phyloP scores from a whole-genome alignment of 2,113 vertebrate genomes.

The Amphiprion percula region DNA sequence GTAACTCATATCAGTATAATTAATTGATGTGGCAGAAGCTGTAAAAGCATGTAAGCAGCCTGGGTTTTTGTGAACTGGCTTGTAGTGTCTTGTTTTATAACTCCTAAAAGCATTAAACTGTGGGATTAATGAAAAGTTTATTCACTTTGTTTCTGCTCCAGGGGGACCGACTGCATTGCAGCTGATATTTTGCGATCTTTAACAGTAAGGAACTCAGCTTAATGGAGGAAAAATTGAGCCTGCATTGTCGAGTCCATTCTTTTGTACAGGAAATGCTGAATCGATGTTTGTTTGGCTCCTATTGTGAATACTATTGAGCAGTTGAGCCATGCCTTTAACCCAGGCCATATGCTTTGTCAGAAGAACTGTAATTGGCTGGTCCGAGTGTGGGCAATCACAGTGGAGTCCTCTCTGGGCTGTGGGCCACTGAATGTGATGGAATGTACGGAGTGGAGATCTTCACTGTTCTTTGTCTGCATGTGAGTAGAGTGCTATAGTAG shows the following conservation, averaged over 20 bases:
- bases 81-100: background rate
- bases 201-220: background rate
- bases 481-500: background rate
- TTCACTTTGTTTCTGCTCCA: background rate
- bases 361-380: constrained; percentile 53
- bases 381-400: constrained; percentile 41
- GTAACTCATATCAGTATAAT: background rate
- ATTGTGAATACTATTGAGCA: constrained; percentile 31
- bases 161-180: background rate
- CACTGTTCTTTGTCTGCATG: constrained; percentile 46
- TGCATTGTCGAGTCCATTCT: constrained; percentile 29
- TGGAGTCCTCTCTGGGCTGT: constrained; percentile 52
- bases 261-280: constrained; percentile 41
- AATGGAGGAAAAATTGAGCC: background rate
- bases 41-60: background rate
- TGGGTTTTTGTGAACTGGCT: background rate
- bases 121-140: background rate
- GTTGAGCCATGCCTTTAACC: constrained; percentile 13
- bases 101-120: background rate
- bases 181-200: constrained; percentile 1
- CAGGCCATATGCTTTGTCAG: constrained; percentile 34
- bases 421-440: constrained; percentile 60
- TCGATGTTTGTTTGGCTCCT: constrained; percentile 13
- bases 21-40: background rate
- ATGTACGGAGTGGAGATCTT: constrained; percentile 62